phyloP scores from a whole-genome alignment of 2,888 invertebrate species.

The Protophormia terraenovae region DNA sequence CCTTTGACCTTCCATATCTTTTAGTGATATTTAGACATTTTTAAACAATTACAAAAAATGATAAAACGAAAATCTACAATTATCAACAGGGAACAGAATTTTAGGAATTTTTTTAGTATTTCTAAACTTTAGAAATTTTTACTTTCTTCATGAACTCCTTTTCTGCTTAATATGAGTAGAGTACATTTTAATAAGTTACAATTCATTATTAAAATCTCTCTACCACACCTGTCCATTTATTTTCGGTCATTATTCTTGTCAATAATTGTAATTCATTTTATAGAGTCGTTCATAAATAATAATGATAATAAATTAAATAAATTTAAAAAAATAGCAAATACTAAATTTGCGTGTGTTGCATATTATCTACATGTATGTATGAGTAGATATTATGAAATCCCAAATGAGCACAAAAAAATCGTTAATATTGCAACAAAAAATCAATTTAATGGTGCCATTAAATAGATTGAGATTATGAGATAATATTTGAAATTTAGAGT shows the following conservation, averaged over 20 bases:
- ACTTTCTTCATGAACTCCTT: too few relatives aligned
- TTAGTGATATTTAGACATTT: too few relatives aligned
- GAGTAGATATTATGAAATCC: conserved; percentile 21
- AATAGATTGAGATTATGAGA: conserved; percentile 45
- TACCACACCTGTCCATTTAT: background rate
- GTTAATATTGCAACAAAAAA: conserved; percentile 26
- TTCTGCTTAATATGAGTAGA: background rate
- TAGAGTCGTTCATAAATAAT: conserved; percentile 20
- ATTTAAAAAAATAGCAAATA: background rate
- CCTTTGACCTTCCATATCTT: too few relatives aligned
- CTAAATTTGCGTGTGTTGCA: conserved; percentile 21
- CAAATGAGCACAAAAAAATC: background rate
- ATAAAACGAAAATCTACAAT: too few relatives aligned
- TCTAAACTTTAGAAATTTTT: too few relatives aligned
- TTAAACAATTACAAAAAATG: too few relatives aligned
- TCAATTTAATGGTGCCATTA: conserved; percentile 30
- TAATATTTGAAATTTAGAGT: conserved; percentile 16
- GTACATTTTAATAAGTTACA: background rate
- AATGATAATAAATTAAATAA: conserved; percentile 30
- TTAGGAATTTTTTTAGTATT: too few relatives aligned
- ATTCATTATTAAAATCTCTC: background rate
- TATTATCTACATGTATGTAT: background rate
- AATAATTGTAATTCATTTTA: conserved; percentile 22
- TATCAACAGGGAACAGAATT: too few relatives aligned
- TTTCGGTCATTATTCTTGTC: conserved; percentile 40